Evolutionary conservation across 2,113 vertebrate species (phyloP), one percentile per base, ranked within the genome.

Genomic region (Oreochromis aureus): DNA sequence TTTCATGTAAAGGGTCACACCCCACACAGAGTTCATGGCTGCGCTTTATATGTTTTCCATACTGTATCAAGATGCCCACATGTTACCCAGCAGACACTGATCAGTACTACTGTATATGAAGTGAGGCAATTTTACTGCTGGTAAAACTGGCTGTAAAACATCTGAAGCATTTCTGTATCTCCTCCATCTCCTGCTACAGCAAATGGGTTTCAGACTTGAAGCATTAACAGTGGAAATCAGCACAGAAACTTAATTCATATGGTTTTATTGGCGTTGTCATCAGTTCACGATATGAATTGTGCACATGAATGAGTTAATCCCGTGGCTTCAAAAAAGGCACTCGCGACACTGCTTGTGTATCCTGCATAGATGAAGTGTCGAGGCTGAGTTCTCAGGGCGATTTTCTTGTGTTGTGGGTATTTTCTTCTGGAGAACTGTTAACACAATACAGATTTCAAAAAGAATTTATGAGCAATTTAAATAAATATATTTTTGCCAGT

Each of bases 141-240:
- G 59, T 94, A 86, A 94, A 94, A 92, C 81, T 80, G 84, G 63
- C 89, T 86, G 91, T 95, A 91, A 95, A 95, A 94, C 93, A 92
- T 95, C 94, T 93, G 82, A 94, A 55, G 90, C 88, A 4, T 89
- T 92, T 90, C 84, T 90, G 44, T 92, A 92, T 93, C 91, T 88
- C 59, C 56, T 91, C 87, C 91, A 86, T 95, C 89, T 90, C 81
- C 39, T 80, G 87, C 90, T 83, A 81, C 79, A 81, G 82, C 71
- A 83, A 90, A 91, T 92, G 83, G 34, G 15, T 90, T 80, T 94
- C 89, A 85, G 87, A 85, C 91, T 80, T 61, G 34, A 53, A 76
- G 89, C 32, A 82, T 86, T 85, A 90, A 87, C 82, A 51, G 85
- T 13, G 12, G 78, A 86, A 91, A 92, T 91, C 79, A 53, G 53